Conservation (phyloP, 2,113 vertebrate species). For the Macquaria ambigua region DNA sequence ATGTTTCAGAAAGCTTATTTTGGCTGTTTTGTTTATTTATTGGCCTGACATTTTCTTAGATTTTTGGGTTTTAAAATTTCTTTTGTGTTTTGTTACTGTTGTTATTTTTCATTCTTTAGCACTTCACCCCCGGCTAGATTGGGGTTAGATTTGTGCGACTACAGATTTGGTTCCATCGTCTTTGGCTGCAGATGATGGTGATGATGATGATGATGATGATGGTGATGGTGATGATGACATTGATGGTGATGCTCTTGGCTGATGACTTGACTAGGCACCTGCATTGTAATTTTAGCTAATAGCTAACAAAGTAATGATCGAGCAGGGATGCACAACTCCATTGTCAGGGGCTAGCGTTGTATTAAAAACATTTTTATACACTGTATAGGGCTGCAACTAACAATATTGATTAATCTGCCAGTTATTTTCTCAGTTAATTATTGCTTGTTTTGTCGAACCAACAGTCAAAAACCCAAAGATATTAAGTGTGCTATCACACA, state of each 20-base stretch:
- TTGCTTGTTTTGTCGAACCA: neutral
- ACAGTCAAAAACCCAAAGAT: neutral
- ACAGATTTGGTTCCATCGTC: constrained; percentile 89
- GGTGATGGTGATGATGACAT: constrained; percentile 69
- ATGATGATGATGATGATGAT: constrained; percentile 56
- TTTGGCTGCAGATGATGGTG: constrained; percentile 94
- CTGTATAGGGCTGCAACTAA: neutral
- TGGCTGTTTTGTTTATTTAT: constrained; percentile 45
- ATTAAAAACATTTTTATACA: neutral
- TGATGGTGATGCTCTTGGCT: constrained; percentile 78
- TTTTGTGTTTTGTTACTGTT: constrained; percentile 76
- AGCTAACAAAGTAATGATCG: constrained; percentile 26
- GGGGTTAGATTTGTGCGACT: constrained; percentile 82
- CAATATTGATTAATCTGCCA: neutral
- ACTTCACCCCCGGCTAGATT: constrained; percentile 87
- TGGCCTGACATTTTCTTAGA: constrained; percentile 16
- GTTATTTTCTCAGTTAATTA: neutral
- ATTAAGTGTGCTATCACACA: neutral
- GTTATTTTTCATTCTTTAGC: constrained; percentile 26
- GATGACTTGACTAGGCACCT: constrained; percentile 92
- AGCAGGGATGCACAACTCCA: constrained; percentile 71
- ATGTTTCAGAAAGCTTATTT: constrained; percentile 61
- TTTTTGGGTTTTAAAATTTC: constrained; percentile 33
- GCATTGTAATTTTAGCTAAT: constrained; percentile 85
- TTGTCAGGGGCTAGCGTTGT: neutral